These are phyloP conservation scores for Alosa alosa DNA, from an alignment of 2,113 vertebrate genomes.

Conservation along the genomic window DNA sequence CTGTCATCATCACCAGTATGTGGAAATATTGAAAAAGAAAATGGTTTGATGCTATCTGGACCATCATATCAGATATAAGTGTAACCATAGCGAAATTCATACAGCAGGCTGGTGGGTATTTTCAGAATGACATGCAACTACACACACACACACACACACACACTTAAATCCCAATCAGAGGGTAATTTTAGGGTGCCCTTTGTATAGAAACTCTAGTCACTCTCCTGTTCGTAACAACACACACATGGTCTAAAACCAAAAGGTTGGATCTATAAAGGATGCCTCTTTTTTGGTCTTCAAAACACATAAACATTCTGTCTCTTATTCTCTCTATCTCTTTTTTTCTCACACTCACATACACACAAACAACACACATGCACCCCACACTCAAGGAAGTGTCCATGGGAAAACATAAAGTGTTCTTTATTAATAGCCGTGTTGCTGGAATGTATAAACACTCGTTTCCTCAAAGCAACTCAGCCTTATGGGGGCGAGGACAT, in stretches of 20 bases:
- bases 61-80: background rate
- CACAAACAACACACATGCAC: background rate
- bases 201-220: background rate
- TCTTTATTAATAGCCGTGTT: slow-evolving; percentile 47
- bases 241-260: background rate
- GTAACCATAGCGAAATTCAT: background rate
- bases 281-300: background rate
- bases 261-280: background rate
- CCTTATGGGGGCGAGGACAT: background rate
- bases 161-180: background rate
- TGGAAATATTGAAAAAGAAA: background rate
- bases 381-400: background rate
- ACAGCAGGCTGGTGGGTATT: background rate
- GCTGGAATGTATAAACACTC: slow-evolving; percentile 43
- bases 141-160: background rate
- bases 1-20: background rate
- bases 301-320: background rate
- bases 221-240: background rate
- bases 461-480: slow-evolving; percentile 14
- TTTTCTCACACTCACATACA: background rate
- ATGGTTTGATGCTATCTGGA: background rate
- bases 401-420: slow-evolving; percentile 38
- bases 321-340: background rate
- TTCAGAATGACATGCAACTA: background rate
- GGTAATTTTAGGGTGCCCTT: background rate